These are phyloP conservation scores for Typhlichthys eigenmanni DNA, from an alignment of 2,797 vertebrate species.

Conservation along the genomic window DNA sequence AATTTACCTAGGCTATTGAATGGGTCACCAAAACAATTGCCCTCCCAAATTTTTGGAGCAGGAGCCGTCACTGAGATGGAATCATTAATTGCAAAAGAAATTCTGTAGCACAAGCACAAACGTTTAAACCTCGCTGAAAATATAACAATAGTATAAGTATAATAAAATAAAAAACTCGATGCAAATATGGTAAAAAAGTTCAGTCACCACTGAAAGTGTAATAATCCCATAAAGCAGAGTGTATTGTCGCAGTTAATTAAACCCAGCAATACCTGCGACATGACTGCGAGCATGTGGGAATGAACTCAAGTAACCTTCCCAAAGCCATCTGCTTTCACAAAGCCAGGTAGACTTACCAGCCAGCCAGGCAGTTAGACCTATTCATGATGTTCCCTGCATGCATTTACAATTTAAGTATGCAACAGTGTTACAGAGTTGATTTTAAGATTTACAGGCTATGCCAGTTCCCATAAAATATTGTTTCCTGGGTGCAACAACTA, in stretches of 20 bases:
- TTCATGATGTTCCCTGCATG: constrained; percentile 6
- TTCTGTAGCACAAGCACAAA: too few relatives aligned
- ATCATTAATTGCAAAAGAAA: constrained; percentile 4
- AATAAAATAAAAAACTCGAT: too few relatives aligned
- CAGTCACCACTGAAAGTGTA: too few relatives aligned
- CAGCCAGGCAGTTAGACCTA: not conserved
- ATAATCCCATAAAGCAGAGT: too few relatives aligned
- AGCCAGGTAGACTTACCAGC: constrained; percentile 11
- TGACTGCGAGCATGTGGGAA: constrained; percentile 7
- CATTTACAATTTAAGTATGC: fast-evolving
- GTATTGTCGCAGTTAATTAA: constrained; percentile 24
- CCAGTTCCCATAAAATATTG: constrained; percentile 21
- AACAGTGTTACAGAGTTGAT: fast-evolving
- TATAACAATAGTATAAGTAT: too few relatives aligned
- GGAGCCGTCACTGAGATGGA: too few relatives aligned
- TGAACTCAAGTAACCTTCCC: constrained; percentile 80
- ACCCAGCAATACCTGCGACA: not conserved
- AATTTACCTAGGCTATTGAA: too few relatives aligned
- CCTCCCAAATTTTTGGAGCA: too few relatives aligned
- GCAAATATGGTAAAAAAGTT: too few relatives aligned
- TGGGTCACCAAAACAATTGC: too few relatives aligned
- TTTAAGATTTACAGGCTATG: not conserved
- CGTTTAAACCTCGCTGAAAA: too few relatives aligned
- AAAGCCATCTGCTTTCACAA: constrained; percentile 40
- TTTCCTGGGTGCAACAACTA: constrained; percentile 7